Evolutionary conservation across 2,888 invertebrate species (phyloP).

Genomic region (Lithophane leautieri): DNA sequence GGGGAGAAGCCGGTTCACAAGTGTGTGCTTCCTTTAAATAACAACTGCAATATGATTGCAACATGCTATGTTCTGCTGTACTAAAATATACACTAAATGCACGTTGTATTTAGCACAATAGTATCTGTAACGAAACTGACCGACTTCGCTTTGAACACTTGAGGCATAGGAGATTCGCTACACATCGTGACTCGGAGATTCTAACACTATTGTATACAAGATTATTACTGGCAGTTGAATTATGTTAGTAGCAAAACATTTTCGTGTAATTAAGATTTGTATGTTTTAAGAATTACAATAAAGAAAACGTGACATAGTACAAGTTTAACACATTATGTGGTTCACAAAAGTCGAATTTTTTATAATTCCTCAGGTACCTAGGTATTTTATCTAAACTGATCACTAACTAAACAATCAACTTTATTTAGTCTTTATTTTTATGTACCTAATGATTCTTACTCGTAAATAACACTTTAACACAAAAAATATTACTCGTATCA

Average conservation of each 20-base stretch:
- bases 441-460: neutral
- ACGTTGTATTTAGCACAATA: constrained; percentile 21
- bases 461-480: neutral
- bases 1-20: neutral
- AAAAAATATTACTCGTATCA: constrained; percentile 22
- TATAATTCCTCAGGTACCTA: neutral
- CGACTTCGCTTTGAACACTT: constrained; percentile 18
- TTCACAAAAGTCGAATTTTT: neutral
- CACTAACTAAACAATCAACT: neutral
- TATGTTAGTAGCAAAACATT: constrained; percentile 10
- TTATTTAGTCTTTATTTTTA: neutral
- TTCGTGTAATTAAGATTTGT: neutral
- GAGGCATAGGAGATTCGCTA: constrained; percentile 29
- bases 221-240: constrained; percentile 10
- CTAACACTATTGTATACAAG: constrained; percentile 13
- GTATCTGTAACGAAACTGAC: constrained; percentile 25
- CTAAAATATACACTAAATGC: constrained; percentile 3
- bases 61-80: neutral
- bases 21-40: neutral
- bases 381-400: neutral
- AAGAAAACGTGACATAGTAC: neutral
- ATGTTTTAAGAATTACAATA: constrained; percentile 1
- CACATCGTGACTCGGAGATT: constrained; percentile 31
- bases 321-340: neutral
- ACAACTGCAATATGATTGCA: neutral